Evolutionary conservation across 2,888 invertebrate species (phyloP).

Genomic region (Uropetala carovei): DNA sequence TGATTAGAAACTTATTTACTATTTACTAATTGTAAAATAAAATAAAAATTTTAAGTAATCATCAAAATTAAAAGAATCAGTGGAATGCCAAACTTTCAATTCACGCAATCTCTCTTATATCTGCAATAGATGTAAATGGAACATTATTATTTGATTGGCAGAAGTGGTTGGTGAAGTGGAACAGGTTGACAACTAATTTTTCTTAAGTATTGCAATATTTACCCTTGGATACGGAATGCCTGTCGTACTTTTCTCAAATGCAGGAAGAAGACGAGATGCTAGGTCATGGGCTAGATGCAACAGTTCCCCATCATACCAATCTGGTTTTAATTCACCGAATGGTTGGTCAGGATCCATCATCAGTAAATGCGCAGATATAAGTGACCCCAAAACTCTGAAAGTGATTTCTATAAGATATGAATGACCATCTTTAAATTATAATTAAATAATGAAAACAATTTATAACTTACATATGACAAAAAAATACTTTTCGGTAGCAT

Average conservation of each 20-base stretch:
- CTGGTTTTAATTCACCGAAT: conserved; percentile 76
- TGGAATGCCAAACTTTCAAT: no score
- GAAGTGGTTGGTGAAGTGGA: no score
- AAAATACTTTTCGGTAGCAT: background rate
- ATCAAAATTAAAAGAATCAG: no score
- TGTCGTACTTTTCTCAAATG: conserved; percentile 79
- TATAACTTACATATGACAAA: background rate
- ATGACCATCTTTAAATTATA: conserved; percentile 20
- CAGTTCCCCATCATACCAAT: conserved; percentile 78
- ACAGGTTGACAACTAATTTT: no score
- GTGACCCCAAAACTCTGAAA: conserved; percentile 77
- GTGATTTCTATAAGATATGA: conserved; percentile 32
- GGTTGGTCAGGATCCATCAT: conserved; percentile 77
- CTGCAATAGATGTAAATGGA: no score
- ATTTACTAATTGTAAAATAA: no score
- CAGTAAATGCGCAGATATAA: conserved; percentile 81
- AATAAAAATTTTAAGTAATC: no score
- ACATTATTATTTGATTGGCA: no score
- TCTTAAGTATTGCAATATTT: conserved; percentile 52
- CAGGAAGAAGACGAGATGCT: conserved; percentile 78
- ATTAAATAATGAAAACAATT: background rate
- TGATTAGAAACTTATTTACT: no score
- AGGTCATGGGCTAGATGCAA: conserved; percentile 80
- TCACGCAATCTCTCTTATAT: no score
- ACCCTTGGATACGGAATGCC: conserved; percentile 78